Conservation (phyloP, 2,113 vertebrate genomes). For the Brachirus orientalis region DNA sequence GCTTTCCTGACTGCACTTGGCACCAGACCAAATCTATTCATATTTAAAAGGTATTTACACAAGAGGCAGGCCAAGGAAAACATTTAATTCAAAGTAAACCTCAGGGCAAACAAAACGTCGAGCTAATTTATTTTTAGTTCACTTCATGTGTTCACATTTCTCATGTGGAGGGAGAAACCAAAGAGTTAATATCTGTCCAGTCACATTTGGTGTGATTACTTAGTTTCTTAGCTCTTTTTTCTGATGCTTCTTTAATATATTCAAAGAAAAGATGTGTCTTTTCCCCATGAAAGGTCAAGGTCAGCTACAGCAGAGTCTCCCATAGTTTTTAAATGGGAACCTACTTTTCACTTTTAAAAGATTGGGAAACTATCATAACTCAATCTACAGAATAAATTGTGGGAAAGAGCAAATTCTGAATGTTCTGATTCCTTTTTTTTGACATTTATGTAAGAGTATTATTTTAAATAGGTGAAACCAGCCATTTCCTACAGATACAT, state of each 20-base stretch:
- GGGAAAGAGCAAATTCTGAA: too few species aligned
- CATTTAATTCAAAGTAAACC: constrained; percentile 90
- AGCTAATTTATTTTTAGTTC: constrained; percentile 85
- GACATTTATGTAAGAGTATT: too few species aligned
- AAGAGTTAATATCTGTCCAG: constrained; percentile 79
- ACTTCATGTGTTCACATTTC: constrained; percentile 74
- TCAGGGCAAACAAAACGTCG: constrained; percentile 85
- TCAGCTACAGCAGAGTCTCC: background rate
- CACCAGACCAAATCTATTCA: constrained; percentile 86
- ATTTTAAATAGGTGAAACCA: too few species aligned
- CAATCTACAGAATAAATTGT: too few species aligned
- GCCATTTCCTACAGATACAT: too few species aligned
- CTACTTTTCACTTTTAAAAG: too few species aligned
- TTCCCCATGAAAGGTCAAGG: constrained; percentile 8
- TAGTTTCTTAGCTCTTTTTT: constrained; percentile 43
- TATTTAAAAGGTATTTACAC: constrained; percentile 90
- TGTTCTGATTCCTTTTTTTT: too few species aligned
- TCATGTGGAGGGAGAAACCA: constrained; percentile 76
- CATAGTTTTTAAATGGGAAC: too few species aligned
- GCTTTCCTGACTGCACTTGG: constrained; percentile 88
- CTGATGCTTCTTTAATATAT: constrained; percentile 20
- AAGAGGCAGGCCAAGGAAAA: constrained; percentile 89
- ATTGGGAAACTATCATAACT: too few species aligned
- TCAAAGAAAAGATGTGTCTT: constrained; percentile 4
- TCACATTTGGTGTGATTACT: constrained; percentile 62